phyloP scores from a whole-genome alignment of 2,888 invertebrate species.

The Dyspetes luteomarginatus region DNA sequence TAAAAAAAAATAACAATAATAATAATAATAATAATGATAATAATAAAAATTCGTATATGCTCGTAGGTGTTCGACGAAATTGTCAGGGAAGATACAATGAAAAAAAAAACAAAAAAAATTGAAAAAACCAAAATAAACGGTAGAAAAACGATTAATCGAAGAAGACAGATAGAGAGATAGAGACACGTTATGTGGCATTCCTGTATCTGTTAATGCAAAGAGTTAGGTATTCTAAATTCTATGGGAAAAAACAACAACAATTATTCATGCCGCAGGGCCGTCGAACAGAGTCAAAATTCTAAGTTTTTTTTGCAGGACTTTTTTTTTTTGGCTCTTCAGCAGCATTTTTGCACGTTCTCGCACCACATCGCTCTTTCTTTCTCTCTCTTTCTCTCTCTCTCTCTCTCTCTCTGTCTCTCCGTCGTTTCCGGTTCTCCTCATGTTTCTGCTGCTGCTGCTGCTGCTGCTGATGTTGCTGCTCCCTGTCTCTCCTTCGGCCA shows the following conservation, averaged over 20 bases:
- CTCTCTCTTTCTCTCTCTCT: background rate
- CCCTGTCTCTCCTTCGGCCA: slow-evolving; percentile 2
- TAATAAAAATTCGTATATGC: slow-evolving; percentile 48
- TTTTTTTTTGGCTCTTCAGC: slow-evolving; percentile 14
- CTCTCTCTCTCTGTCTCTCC: slow-evolving; percentile 1
- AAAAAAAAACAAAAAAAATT: slow-evolving; percentile 60
- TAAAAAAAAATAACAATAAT: slow-evolving; percentile 45
- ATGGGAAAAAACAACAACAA: slow-evolving; percentile 82
- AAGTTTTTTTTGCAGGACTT: background rate
- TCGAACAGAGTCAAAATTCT: slow-evolving; percentile 58
- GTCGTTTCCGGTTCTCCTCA: too few relatives aligned
- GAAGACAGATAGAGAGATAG: slow-evolving; percentile 64
- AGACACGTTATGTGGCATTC: slow-evolving; percentile 80
- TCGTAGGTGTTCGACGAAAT: background rate
- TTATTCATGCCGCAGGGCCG: slow-evolving; percentile 82
- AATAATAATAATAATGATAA: slow-evolving; percentile 59
- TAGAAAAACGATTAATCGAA: slow-evolving; percentile 60
- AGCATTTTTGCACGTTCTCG: slow-evolving; percentile 10
- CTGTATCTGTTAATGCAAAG: slow-evolving; percentile 82
- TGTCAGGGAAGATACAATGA: slow-evolving; percentile 24
- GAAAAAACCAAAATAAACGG: slow-evolving; percentile 70
- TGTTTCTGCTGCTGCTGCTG: too few relatives aligned
- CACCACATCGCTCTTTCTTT: slow-evolving; percentile 2
- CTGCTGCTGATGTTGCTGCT: slow-evolving; percentile 29
- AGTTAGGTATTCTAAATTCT: slow-evolving; percentile 81